A percentile compares a stretch with the other conserved stretches of the same genome.
Evolutionary conservation across 2,888 invertebrate genomes (phyloP).

Genomic region (Drosophila koepferae): DNA sequence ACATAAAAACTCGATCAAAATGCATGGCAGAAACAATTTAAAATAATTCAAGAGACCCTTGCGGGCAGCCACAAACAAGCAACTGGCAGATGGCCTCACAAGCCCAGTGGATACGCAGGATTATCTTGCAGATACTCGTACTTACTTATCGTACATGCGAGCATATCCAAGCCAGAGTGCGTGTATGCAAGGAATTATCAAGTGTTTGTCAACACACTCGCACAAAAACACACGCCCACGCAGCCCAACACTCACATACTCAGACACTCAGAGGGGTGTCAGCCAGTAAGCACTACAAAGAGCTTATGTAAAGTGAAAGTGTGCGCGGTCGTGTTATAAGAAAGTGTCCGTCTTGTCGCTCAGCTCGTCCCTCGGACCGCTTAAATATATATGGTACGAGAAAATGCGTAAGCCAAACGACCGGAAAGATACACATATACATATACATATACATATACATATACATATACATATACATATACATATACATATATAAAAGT

Average conservation of each 20-base stretch:
- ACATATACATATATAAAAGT: no score
- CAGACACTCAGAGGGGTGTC: slow-evolving; percentile 37
- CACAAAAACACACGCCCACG: slow-evolving; percentile 24
- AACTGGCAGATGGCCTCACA: slow-evolving; percentile 43
- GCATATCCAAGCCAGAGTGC: slow-evolving; percentile 59
- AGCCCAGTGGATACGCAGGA: slow-evolving; percentile 41
- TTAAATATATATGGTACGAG: slow-evolving; percentile 46
- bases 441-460: neutral
- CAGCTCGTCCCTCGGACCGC: slow-evolving; percentile 28
- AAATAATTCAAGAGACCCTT: slow-evolving; percentile 76
- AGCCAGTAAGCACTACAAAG: slow-evolving; percentile 65
- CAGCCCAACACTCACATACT: neutral
- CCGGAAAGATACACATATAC: slow-evolving; percentile 59
- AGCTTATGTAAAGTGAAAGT: slow-evolving; percentile 77
- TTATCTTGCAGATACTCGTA: slow-evolving; percentile 61
- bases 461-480: no score
- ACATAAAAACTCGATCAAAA: slow-evolving; percentile 53
- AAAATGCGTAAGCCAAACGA: slow-evolving; percentile 77
- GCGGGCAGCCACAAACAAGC: slow-evolving; percentile 57
- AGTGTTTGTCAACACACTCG: slow-evolving; percentile 71
- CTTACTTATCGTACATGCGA: slow-evolving; percentile 48
- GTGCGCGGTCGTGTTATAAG: slow-evolving; percentile 73
- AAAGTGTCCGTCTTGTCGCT: slow-evolving; percentile 54
- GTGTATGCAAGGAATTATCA: slow-evolving; percentile 78
- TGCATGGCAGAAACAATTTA: slow-evolving; percentile 70